Evolutionary conservation across 2,113 vertebrate species (phyloP).

Genomic region (Chlorodrepanis virens): DNA sequence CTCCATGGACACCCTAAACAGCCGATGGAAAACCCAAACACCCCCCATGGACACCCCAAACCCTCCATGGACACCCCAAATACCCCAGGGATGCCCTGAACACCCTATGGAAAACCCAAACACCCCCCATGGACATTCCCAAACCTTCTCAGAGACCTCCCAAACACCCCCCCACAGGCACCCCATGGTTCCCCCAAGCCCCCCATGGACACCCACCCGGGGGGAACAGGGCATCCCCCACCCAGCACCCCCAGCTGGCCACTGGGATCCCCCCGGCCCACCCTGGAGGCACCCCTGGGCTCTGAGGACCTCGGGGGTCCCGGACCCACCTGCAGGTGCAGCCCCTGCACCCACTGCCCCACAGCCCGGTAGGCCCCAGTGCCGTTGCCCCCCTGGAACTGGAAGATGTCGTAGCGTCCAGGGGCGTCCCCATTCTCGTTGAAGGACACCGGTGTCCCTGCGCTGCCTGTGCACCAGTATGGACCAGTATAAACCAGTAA

Average conservation of each 20-base stretch:
- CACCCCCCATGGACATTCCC: no score
- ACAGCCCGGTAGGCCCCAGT: conserved; percentile 2
- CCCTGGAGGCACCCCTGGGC: no score
- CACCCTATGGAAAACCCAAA: no score
- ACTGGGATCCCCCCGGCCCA: neutral
- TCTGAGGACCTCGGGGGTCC: neutral
- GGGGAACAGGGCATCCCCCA: no score
- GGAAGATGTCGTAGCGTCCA: conserved; percentile 92
- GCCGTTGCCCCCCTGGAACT: conserved; percentile 87
- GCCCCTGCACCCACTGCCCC: conserved; percentile 11
- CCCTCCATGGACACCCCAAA: no score
- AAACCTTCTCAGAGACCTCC: no score
- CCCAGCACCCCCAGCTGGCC: neutral
- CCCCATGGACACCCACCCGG: neutral
- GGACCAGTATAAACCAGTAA: accelerated
- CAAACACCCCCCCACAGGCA: no score
- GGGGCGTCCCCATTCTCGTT: conserved; percentile 91
- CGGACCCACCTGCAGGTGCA: neutral
- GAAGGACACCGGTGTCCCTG: conserved; percentile 87
- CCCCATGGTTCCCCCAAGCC: no score
- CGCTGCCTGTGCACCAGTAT: conserved; percentile 76
- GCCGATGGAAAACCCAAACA: neutral
- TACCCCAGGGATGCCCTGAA: no score
- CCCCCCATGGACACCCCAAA: no score
- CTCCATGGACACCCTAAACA: neutral